Evolutionary conservation across 2,888 invertebrate species (phyloP).

Genomic region (Cacoxenus indagator): DNA sequence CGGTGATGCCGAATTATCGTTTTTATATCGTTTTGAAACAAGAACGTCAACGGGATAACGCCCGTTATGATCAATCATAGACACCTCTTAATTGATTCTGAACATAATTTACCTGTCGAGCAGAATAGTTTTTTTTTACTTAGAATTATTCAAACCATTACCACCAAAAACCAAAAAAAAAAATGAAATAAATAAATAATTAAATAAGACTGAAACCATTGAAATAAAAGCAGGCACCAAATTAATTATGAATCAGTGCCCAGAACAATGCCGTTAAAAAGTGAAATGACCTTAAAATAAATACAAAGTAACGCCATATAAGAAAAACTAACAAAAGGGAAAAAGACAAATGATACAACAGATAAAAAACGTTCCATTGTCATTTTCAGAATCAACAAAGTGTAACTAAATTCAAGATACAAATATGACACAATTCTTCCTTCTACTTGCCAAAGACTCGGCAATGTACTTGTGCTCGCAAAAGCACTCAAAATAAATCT

Average conservation of each 20-base stretch:
- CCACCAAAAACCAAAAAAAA: not conserved
- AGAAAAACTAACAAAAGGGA: not conserved
- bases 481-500: too few relatives aligned
- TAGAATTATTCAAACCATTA: too few relatives aligned
- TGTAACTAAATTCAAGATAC: conserved; percentile 56
- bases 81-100: too few relatives aligned
- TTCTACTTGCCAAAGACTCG: too few relatives aligned
- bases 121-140: too few relatives aligned
- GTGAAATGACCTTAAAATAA: conserved; percentile 30
- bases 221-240: not conserved
- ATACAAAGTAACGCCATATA: not conserved
- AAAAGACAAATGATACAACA: not conserved
- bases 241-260: conserved; percentile 13
- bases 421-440: conserved; percentile 24
- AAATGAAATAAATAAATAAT: not conserved
- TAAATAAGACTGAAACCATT: not conserved
- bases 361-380: conserved; percentile 47
- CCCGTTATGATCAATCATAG: too few relatives aligned
- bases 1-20: too few relatives aligned
- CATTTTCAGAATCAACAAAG: conserved; percentile 66
- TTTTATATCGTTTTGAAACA: too few relatives aligned
- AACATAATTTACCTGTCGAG: too few relatives aligned
- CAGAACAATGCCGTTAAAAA: conserved; percentile 14
- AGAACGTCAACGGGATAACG: too few relatives aligned
- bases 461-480: too few relatives aligned